Evolutionary conservation across 2,113 vertebrate genomes (phyloP), one percentile per base, ranked within the genome.

Genomic region (Festucalex cinctus): DNA sequence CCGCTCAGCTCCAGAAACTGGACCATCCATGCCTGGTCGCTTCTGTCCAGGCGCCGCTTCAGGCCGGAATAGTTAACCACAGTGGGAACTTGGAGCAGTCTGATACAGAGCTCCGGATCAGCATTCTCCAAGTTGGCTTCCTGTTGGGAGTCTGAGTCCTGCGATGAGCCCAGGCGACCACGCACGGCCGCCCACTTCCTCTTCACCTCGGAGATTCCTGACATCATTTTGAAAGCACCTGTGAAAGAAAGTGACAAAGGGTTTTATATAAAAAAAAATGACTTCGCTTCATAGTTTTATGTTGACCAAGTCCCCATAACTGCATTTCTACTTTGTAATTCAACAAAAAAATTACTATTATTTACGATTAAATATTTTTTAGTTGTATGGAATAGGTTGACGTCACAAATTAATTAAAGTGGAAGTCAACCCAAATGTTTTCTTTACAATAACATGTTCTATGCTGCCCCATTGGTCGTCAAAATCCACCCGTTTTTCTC

Each of bases 21-120:
- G 7, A 96, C 92, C 96, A 99, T 98, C 97, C 97, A 99, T 83
- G 81, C 35, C 53, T 94, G 91, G 0, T 97, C 93, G 0, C 96
- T 97, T 84, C 91, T 92, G 81, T 98, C 96, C 88, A 99, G 91
- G 0, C 96, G 92, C 44, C 96, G 95, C 87, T 91, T 97, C 82
- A 99, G 91, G 17, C 96, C 97, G 0, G 97, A 96, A 86, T 99
- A 99, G 91, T 99, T 99, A 74, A 96, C 94, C 73, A 98, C 95
- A 0, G 94, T 95, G 0, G 97, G 97, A 62, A 98, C 91, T 70
- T 98, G 97, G 32, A 99, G 93, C 73, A 98, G 93, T 22, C 95
- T 92, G 84, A 96, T 94, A 88, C 97, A 99, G n/a, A 99, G 90
- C 88, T 99, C 97, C 0, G 97, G 93, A 46, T 98, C 97, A 0